A percentile compares a stretch with the other conserved stretches of the same genome.
Conservation (phyloP, 2,113 vertebrate genomes). For the Syngnathus scovelli region DNA sequence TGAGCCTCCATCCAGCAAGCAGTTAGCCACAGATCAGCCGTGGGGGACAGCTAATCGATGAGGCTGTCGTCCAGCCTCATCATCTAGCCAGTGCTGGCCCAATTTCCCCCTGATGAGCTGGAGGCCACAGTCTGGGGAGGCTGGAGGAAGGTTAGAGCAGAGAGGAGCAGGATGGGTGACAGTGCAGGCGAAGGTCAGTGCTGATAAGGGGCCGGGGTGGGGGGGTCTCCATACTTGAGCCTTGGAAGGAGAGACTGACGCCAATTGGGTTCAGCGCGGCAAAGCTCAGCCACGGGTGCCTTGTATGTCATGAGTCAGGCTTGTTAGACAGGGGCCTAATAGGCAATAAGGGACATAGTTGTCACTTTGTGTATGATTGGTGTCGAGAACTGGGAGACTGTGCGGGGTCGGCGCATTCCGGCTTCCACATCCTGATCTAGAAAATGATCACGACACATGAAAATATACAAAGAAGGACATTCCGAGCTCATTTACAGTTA, state of each 20-base stretch:
- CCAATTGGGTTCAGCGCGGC: constrained; percentile 45
- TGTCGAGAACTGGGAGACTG: constrained; percentile 35
- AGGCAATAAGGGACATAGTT: constrained; percentile 52
- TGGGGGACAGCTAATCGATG: constrained; percentile 75
- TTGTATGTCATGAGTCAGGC: constrained; percentile 41
- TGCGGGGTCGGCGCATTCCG: constrained; percentile 6
- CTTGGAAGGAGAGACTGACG: constrained; percentile 35
- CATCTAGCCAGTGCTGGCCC: constrained; percentile 60
- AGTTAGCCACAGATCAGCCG: constrained; percentile 72
- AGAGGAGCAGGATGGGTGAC: constrained; percentile 42
- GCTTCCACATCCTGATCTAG: constrained; percentile 7
- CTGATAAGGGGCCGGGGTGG: constrained; percentile 31
- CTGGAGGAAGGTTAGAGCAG: constrained; percentile 40
- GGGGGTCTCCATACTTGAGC: constrained; percentile 26
- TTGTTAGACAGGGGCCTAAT: constrained; percentile 44
- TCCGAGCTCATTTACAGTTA: not conserved
- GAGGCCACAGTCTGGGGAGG: constrained; percentile 42
- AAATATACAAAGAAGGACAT: not conserved
- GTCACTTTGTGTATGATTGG: constrained; percentile 46
- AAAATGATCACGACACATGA: not conserved
- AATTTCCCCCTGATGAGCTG: constrained; percentile 65
- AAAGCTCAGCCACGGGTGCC: constrained; percentile 38
- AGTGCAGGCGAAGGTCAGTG: constrained; percentile 52
- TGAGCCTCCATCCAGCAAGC: constrained; percentile 56
- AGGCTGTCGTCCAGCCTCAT: constrained; percentile 70